Evolutionary conservation across 2,888 invertebrate species (phyloP).

Genomic region (Sinodicranocentrus sp.): DNA sequence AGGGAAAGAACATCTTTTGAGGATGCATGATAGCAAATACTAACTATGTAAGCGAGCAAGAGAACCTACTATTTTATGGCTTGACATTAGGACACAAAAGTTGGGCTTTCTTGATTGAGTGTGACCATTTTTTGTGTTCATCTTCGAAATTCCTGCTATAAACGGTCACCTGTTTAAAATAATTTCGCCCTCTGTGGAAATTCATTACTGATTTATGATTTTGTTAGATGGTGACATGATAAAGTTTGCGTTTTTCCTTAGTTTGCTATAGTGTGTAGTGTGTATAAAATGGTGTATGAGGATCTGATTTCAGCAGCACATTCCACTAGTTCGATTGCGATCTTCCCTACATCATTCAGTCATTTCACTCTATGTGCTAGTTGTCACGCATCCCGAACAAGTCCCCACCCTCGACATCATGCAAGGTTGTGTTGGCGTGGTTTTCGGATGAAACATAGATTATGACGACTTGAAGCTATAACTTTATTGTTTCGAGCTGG

Average conservation of each 20-base stretch:
- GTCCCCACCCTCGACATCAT: constrained; percentile 56
- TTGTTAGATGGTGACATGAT: too few relatives aligned
- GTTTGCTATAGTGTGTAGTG: too few relatives aligned
- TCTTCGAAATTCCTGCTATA: neutral
- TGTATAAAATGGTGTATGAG: too few relatives aligned
- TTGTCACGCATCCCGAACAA: constrained; percentile 51
- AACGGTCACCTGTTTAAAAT: too few relatives aligned
- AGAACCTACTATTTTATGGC: constrained; percentile 44
- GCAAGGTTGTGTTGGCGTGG: constrained; percentile 56
- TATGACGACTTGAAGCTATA: constrained; percentile 40
- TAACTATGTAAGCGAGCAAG: constrained; percentile 22
- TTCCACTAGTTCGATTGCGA: constrained; percentile 37
- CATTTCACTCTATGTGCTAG: constrained; percentile 48
- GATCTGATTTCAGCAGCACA: constrained; percentile 53
- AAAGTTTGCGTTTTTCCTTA: too few relatives aligned
- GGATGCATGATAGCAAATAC: neutral
- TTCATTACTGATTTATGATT: too few relatives aligned
- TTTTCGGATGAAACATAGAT: constrained; percentile 29
- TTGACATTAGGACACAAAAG: constrained; percentile 60
- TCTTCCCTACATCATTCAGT: constrained; percentile 53
- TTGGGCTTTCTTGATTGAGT: constrained; percentile 47
- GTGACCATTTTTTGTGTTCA: constrained; percentile 50
- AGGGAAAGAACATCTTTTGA: constrained; percentile 38
- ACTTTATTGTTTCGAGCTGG: constrained; percentile 63
- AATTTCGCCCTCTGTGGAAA: too few relatives aligned